Percentiles rank a stretch among this genome's conserved stretches.
phyloP scores from a whole-genome alignment of 2,888 invertebrate genomes.

The Hydriomena furcata region DNA sequence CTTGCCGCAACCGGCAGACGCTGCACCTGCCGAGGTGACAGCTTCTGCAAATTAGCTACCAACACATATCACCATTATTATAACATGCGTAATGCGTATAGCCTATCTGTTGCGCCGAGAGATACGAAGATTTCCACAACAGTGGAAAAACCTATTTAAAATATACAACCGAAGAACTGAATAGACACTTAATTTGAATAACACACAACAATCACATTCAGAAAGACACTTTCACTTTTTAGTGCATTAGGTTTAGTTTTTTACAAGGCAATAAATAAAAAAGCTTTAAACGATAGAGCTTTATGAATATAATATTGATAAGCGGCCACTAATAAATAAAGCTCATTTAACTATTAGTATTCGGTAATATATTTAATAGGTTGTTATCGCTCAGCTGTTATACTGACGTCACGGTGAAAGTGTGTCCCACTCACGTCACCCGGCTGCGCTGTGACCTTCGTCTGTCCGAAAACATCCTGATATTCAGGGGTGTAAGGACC shows the following conservation, averaged over 20 bases:
- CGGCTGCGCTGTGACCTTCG: conserved; percentile 43
- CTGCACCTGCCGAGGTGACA: conserved; percentile 77
- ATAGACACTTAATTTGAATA: too few species aligned
- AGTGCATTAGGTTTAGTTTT: conserved; percentile 32
- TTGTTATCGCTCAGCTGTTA: conserved; percentile 47
- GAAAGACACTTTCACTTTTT: conserved; percentile 60
- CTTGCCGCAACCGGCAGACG: conserved; percentile 77
- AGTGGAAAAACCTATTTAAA: not conserved
- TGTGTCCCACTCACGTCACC: conserved; percentile 61
- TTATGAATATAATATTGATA: too few species aligned
- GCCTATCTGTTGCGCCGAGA: conserved; percentile 1
- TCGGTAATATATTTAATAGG: conserved; percentile 44
- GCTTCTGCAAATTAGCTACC: conserved; percentile 64
- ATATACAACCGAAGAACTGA: too few species aligned
- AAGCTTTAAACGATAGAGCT: not conserved
- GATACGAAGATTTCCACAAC: conserved; percentile 14
- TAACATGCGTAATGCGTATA: conserved; percentile 5
- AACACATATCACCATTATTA: conserved; percentile 45
- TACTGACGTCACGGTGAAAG: conserved; percentile 64
- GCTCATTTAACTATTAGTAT: conserved; percentile 6
- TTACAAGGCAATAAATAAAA: not conserved
- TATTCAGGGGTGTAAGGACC: conserved; percentile 26
- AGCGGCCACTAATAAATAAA: too few species aligned
- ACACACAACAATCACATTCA: too few species aligned
- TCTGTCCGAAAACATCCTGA: conserved; percentile 40